Evolutionary conservation across 2,888 invertebrate species (phyloP).

Genomic region (Caenorhabditis plicata): DNA sequence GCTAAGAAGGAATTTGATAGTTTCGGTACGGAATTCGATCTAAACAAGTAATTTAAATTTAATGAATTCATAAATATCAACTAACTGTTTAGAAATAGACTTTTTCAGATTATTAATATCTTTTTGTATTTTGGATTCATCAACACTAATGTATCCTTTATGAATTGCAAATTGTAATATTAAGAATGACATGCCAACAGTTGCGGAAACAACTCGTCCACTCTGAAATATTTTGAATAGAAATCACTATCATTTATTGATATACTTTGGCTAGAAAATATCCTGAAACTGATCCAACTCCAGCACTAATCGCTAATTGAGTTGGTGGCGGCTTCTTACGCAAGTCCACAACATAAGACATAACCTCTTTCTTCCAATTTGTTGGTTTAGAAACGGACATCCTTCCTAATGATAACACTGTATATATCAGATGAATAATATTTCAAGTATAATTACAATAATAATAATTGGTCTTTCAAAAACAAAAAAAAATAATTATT

Average conservation of each 20-base stretch:
- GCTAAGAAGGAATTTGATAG: slow-evolving; percentile 17
- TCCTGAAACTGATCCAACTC: slow-evolving; percentile 24
- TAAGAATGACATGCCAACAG: slow-evolving; percentile 25
- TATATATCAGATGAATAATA: too few relatives aligned
- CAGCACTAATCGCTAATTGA: slow-evolving; percentile 26
- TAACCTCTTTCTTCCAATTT: too few relatives aligned
- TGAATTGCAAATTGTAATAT: slow-evolving; percentile 24
- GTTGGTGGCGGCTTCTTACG: slow-evolving; percentile 22
- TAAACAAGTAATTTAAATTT: slow-evolving; percentile 6
- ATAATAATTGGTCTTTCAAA: too few relatives aligned
- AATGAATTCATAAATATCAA: not conserved
- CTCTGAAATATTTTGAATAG: slow-evolving; percentile 5
- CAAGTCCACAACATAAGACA: slow-evolving; percentile 17
- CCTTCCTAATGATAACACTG: too few relatives aligned
- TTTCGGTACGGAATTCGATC: not conserved
- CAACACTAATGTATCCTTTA: slow-evolving; percentile 31
- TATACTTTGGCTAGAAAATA: slow-evolving; percentile 30
- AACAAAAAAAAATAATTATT: too few relatives aligned
- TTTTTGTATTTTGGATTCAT: slow-evolving; percentile 24
- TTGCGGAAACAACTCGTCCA: slow-evolving; percentile 25
- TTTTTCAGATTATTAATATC: slow-evolving; percentile 23
- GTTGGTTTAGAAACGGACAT: too few relatives aligned
- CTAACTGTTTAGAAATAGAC: slow-evolving; percentile 15
- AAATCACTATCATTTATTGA: not conserved
- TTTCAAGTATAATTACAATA: too few relatives aligned